Percentiles rank a stretch among this genome's conserved stretches.
Conservation (phyloP, 2,888 invertebrate genomes). For the Fragum fragum region DNA sequence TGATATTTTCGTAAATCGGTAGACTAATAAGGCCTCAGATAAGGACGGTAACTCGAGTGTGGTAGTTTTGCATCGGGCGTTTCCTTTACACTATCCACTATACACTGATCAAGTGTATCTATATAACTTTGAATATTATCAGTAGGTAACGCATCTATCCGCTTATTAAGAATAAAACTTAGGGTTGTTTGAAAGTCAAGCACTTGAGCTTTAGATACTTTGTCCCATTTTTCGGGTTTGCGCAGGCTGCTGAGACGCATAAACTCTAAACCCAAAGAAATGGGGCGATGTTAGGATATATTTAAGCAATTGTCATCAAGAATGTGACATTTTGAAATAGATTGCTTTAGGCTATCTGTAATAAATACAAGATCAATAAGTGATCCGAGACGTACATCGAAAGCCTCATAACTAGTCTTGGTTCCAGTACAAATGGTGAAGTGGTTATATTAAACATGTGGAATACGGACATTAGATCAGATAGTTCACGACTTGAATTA, state of each 20-base stretch:
- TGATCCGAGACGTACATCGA: neutral
- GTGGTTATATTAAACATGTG: neutral
- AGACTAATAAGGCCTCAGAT: conserved; percentile 1
- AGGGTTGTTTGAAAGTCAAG: too few species aligned
- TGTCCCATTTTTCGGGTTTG: too few species aligned
- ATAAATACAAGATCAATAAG: conserved; percentile 11
- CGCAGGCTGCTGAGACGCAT: too few species aligned
- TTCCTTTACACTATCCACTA: neutral
- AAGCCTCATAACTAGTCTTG: neutral
- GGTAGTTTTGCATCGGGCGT: neutral
- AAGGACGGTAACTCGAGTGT: neutral
- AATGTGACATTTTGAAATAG: neutral
- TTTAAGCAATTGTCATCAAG: too few species aligned
- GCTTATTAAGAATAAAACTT: neutral
- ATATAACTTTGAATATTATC: neutral
- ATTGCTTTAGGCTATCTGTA: neutral
- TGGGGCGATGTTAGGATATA: too few species aligned
- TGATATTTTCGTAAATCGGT: neutral
- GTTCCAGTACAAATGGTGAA: conserved; percentile 13
- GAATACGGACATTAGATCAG: neutral
- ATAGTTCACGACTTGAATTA: neutral
- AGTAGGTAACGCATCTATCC: neutral
- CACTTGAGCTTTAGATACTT: too few species aligned
- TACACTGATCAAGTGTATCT: neutral
- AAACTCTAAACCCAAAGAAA: too few species aligned